phyloP scores from a whole-genome alignment of 2,113 vertebrate species.

The Mesoclemmys tuberculata region DNA sequence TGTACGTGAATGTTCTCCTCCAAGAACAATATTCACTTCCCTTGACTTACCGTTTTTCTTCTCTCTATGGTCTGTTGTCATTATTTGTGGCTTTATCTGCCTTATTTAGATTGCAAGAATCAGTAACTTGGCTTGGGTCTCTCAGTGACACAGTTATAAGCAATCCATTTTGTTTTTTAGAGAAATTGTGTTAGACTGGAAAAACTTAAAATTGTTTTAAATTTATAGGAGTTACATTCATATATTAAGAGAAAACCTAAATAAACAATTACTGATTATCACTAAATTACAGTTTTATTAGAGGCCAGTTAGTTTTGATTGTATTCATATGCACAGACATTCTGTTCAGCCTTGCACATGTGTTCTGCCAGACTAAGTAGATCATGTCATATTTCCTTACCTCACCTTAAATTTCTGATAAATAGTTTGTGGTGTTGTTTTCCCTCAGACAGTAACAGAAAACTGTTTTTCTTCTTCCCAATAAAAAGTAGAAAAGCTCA shows the following conservation, averaged over 20 bases:
- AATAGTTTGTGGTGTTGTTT: not conserved
- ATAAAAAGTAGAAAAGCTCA: not conserved
- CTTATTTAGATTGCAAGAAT: not conserved
- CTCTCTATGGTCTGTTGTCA: not conserved
- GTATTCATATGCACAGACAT: not conserved
- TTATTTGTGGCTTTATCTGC: not conserved
- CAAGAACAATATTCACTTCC: not conserved
- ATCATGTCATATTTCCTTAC: not conserved
- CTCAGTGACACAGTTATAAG: not conserved
- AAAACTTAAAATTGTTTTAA: not conserved
- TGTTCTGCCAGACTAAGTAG: not conserved
- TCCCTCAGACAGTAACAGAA: not conserved
- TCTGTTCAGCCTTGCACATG: not conserved
- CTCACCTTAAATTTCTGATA: not conserved
- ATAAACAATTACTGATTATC: not conserved
- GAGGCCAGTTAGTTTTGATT: not conserved
- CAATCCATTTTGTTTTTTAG: not conserved
- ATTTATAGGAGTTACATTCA: not conserved
- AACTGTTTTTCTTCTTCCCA: not conserved
- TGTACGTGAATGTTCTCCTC: not conserved
- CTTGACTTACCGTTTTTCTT: not conserved
- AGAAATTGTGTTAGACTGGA: not conserved
- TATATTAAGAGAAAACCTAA: not conserved
- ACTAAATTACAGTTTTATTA: not conserved
- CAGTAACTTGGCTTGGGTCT: not conserved